A percentile compares a stretch with the other conserved stretches of the same genome.
These are phyloP conservation scores for Portunus trituberculatus DNA, from an alignment of 1,140 invertebrate genomes.

Conservation along the genomic window DNA sequence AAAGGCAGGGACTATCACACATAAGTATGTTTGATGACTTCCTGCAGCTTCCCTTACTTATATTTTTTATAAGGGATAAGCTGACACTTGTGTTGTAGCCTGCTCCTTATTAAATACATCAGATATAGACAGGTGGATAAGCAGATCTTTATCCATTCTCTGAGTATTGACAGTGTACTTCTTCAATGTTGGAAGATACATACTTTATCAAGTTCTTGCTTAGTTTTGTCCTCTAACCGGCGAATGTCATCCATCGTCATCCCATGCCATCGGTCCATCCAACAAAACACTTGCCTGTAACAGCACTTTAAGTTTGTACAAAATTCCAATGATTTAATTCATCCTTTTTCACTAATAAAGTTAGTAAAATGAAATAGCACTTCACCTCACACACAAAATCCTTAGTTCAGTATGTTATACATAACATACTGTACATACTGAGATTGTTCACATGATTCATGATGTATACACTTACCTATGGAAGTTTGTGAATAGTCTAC, in stretches of 20 bases:
- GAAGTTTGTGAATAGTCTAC: slow-evolving; percentile 97
- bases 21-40: background rate
- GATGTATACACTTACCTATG: slow-evolving; percentile 86
- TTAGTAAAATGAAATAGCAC: too few species aligned
- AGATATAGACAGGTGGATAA: too few species aligned
- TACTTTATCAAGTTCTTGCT: slow-evolving; percentile 89
- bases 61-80: background rate
- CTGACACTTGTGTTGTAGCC: background rate
- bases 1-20: background rate
- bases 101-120: background rate
- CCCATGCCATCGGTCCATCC: slow-evolving; percentile 97
- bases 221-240: slow-evolving; percentile 94
- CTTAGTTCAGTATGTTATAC: too few species aligned
- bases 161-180: too few species aligned
- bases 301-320: background rate
- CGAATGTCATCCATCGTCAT: slow-evolving; percentile 97
- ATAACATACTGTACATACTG: too few species aligned
- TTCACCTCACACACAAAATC: too few species aligned
- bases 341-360: too few species aligned
- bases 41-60: background rate
- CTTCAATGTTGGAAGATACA: background rate
- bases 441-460: too few species aligned
- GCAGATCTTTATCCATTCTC: too few species aligned
- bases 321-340: background rate
- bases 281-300: slow-evolving; percentile 95